These are phyloP conservation scores for Chlorodrepanis virens DNA, from an alignment of 2,113 vertebrate genomes.

Conservation along the genomic window DNA sequence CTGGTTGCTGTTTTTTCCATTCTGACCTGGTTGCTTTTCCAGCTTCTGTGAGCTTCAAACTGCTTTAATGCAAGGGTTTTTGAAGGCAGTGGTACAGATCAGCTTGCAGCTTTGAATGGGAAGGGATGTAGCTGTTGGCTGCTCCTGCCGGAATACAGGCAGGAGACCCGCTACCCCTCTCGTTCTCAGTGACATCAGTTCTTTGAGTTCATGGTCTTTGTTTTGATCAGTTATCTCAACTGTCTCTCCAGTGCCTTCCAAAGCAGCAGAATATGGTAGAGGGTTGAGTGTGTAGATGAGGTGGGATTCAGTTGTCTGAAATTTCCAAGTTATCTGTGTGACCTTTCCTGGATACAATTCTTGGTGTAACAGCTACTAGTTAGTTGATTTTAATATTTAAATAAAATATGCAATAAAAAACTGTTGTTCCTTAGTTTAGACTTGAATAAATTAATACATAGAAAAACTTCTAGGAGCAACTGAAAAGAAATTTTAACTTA, in stretches of 20 bases:
- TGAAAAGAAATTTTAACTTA: background rate
- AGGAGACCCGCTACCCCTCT: background rate
- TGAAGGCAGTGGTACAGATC: background rate
- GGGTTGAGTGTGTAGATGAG: background rate
- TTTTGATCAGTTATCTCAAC: background rate
- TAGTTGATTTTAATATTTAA: background rate
- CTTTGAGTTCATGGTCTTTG: background rate
- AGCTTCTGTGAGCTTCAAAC: background rate
- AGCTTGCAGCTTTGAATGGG: background rate
- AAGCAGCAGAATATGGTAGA: background rate
- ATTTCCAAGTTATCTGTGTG: background rate
- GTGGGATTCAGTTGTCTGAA: background rate
- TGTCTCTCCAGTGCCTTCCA: background rate
- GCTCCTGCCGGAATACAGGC: background rate
- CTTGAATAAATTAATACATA: background rate
- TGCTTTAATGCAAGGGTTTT: background rate
- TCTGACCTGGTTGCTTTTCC: background rate
- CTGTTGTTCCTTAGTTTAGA: background rate
- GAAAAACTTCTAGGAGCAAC: background rate
- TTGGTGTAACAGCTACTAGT: background rate
- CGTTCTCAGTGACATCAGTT: background rate
- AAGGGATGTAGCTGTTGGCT: background rate
- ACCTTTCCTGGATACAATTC: background rate
- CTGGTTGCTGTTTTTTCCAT: background rate
- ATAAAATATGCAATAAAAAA: background rate